Base-by-base conservation (phyloP, 2,888 invertebrate species). In the Cryptocephalus primarius region DNA sequence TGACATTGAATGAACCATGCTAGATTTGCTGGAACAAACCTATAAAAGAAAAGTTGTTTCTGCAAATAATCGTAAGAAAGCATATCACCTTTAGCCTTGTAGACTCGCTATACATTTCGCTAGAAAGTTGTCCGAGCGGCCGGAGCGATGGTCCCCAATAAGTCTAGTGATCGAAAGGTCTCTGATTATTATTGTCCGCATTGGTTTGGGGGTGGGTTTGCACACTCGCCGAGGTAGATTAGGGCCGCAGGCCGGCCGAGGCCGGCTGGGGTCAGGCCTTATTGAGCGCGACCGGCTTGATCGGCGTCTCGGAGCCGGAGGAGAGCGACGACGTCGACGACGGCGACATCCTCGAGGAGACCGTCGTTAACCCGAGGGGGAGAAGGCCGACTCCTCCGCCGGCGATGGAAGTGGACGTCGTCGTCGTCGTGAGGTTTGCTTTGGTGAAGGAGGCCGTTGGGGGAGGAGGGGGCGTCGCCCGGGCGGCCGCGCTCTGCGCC, bases 261-360 rank as follows among this genome's bases (percentile, higher is more conserved):
- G 56, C 52, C 47, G 59, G 53, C 56, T 58, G 55, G 55, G 66
- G 69, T 71, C 71, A 71, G 62, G 69, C 71, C 55, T 71, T 71
- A 55, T 70, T 71, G 48, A 71, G 55, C 39, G 71, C 70, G 47
- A 71, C 63, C 33, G 70, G 70, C 53, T 71, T 70, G 40, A 75
- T 61, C 57, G 80, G 72, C 32, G 75, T 73, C 47, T 74, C 72
- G n/a, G 74, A 63, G 60, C 82, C 64, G 60, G 80, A 72, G 65
- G 79, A 68, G 50, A 72, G 60, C 58, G 79, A 75, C 52, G 77
- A 79, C 44, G 79, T 79, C 47, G 78, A 79, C 45, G 79, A 79
- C 39, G 80, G 79, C 13, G 80, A 79, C 62, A 78, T 76, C 53
- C 77, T 68, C 47, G 67, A 63, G 40, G 63, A 66, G 69, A 54